Percentiles rank a stretch among this genome's conserved stretches.
Evolutionary conservation across 2,797 vertebrate genomes (phyloP).

Genomic region (Sebastes steindachneri): DNA sequence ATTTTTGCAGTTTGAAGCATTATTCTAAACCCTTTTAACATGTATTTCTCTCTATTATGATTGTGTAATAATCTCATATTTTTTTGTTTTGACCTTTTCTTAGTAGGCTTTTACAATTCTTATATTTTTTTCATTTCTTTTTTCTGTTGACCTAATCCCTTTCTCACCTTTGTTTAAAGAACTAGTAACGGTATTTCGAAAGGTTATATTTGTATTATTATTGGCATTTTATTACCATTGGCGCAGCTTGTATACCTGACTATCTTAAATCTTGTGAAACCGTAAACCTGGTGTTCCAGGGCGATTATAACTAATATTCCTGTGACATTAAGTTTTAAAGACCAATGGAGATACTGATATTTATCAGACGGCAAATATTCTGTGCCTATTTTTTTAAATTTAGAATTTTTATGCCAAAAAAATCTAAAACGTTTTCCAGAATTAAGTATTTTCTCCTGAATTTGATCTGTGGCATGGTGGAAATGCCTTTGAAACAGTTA

Average conservation of each 20-base stretch:
- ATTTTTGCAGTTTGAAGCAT: not conserved
- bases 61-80: not conserved
- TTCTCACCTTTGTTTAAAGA: not conserved
- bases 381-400: not conserved
- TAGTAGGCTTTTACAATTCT: not conserved
- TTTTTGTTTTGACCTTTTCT: slow-evolving; percentile 2
- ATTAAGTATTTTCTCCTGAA: not conserved
- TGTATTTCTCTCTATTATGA: not conserved
- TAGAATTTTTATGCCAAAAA: not conserved
- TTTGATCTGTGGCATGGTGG: not conserved
- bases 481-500: not conserved
- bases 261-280: not conserved
- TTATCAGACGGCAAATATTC: not conserved
- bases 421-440: not conserved
- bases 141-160: not conserved
- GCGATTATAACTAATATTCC: not conserved
- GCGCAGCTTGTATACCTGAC: not conserved
- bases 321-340: not conserved
- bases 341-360: not conserved
- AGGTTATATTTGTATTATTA: not conserved
- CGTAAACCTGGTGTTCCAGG: not conserved
- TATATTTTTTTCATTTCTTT: not conserved
- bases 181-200: not conserved
- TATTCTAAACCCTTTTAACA: not conserved
- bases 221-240: not conserved